Evolutionary conservation across 2,797 vertebrate species (phyloP).

Genomic region (Periparus ater): DNA sequence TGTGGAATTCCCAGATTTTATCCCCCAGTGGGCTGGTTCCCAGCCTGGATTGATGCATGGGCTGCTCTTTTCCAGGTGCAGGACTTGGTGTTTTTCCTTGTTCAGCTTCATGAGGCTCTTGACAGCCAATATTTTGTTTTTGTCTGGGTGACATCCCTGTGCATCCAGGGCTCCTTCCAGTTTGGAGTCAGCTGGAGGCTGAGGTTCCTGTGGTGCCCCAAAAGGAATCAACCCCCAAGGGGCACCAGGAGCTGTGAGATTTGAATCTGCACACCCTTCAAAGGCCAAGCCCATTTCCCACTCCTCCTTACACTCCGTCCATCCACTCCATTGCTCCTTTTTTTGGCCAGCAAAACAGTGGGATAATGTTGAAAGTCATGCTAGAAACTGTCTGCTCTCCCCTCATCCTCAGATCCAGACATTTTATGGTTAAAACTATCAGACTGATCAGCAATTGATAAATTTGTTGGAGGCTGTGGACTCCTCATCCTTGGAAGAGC

Average conservation of each 20-base stretch:
- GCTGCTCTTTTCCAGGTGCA: not conserved
- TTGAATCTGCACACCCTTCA: not conserved
- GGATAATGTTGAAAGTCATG: not conserved
- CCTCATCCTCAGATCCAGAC: not conserved
- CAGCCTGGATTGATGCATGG: not conserved
- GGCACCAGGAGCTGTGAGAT: not conserved
- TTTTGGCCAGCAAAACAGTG: not conserved
- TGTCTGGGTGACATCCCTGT: not conserved
- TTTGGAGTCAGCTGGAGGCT: not conserved
- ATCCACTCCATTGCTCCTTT: not conserved
- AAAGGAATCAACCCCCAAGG: not conserved
- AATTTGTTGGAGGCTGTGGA: not conserved
- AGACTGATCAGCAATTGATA: not conserved
- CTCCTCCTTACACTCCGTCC: not conserved
- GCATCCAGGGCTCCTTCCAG: not conserved
- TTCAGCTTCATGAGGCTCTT: not conserved
- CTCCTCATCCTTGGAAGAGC: accelerated
- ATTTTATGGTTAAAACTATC: not conserved
- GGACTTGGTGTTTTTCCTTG: not conserved
- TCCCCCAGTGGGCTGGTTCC: not conserved
- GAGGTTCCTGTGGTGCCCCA: not conserved
- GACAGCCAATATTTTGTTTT: not conserved
- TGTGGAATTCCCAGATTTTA: not conserved
- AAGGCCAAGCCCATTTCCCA: not conserved
- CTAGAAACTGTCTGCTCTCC: not conserved